phyloP scores from a whole-genome alignment of 2,888 invertebrate species.

The Clepsis dumicolana region DNA sequence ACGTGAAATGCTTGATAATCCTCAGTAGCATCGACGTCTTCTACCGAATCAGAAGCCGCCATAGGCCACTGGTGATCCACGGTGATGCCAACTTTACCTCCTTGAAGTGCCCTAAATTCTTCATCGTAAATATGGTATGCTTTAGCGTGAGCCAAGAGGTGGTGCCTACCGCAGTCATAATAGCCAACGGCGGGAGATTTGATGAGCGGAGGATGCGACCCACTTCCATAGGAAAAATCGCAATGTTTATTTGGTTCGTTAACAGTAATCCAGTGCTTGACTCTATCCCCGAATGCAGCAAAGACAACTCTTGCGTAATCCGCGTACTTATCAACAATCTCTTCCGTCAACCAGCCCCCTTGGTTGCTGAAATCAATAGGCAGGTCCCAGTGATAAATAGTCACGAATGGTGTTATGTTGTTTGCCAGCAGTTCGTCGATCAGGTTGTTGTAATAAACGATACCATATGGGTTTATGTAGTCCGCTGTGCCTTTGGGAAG shows the following conservation, averaged over 20 bases:
- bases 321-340: conserved; percentile 60
- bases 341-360: conserved; percentile 59
- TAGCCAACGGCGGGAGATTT: conserved; percentile 72
- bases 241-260: conserved; percentile 86
- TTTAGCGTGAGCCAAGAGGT: conserved; percentile 87
- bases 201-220: conserved; percentile 54
- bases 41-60: conserved; percentile 46
- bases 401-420: conserved; percentile 77
- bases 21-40: conserved; percentile 43
- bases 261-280: conserved; percentile 88
- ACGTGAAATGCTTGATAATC: conserved; percentile 49
- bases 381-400: conserved; percentile 86
- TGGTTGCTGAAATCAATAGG: conserved; percentile 65
- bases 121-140: conserved; percentile 84
- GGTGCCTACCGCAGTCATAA: conserved; percentile 87
- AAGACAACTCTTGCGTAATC: conserved; percentile 72
- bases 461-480: conserved; percentile 43
- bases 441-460: conserved; percentile 77
- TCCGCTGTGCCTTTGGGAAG: conserved; percentile 46
- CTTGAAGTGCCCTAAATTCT: conserved; percentile 75
- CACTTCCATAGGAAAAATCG: conserved; percentile 59
- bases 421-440: conserved; percentile 74
- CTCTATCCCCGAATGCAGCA: conserved; percentile 82
- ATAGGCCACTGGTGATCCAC: conserved; percentile 48
- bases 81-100: conserved; percentile 61